A percentile compares a stretch with the other conserved stretches of the same genome.
Conservation (phyloP, 2,888 invertebrate species). For the Imbricaverruca yamaguchii region DNA sequence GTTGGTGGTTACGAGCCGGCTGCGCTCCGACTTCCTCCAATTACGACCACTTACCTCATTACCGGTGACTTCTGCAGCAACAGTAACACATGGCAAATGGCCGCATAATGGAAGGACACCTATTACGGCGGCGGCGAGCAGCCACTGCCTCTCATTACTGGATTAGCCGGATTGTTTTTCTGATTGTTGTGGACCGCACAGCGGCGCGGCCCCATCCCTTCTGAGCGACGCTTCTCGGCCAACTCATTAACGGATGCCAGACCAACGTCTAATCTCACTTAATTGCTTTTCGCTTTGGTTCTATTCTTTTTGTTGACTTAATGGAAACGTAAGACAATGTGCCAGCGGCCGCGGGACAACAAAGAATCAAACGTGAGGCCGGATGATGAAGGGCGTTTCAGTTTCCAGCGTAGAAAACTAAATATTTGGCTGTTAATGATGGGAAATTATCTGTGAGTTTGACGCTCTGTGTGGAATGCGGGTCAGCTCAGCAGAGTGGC, state of each 20-base stretch:
- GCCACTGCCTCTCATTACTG: not conserved
- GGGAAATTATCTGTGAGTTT: slow-evolving; percentile 19
- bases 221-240: not conserved
- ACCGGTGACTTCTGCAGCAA: not conserved
- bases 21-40: not conserved
- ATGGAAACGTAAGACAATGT: slow-evolving; percentile 21
- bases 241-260: not conserved
- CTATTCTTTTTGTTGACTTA: slow-evolving; percentile 20
- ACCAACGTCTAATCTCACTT: slow-evolving; percentile 17
- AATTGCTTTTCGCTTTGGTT: slow-evolving; percentile 17
- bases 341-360: slow-evolving; percentile 1
- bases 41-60: not conserved
- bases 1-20: not conserved
- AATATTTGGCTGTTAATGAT: slow-evolving; percentile 22
- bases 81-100: not conserved
- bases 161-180: slow-evolving; percentile 2
- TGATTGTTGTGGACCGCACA: not conserved
- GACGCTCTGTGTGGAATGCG: slow-evolving; percentile 15
- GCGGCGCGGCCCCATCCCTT: not conserved
- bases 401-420: slow-evolving; percentile 18
- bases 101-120: not conserved
- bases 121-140: not conserved
- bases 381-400: slow-evolving; percentile 14
- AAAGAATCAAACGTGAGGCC: not conserved
- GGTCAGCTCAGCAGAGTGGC: not conserved